Percentiles rank a stretch among this genome's conserved stretches.
These are phyloP conservation scores for Charadrius vociferus DNA, from an alignment of 2,113 vertebrate species.

Conservation along the genomic window DNA sequence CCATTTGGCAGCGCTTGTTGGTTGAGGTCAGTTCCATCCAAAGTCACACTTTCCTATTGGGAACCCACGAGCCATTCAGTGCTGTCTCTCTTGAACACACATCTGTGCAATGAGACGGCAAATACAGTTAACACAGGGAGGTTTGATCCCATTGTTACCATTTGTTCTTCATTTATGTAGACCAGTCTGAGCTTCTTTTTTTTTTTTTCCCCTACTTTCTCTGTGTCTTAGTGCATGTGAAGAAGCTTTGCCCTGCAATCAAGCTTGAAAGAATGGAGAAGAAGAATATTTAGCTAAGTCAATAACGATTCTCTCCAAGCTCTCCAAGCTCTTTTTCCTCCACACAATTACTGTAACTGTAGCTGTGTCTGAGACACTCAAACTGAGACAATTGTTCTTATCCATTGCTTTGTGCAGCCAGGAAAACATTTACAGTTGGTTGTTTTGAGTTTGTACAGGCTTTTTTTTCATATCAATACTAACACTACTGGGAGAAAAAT, in stretches of 20 bases:
- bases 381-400: neutral
- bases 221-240: neutral
- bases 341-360: neutral
- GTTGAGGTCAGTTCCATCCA: neutral
- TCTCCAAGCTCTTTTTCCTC: neutral
- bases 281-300: neutral
- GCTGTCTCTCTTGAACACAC: neutral
- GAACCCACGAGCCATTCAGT: neutral
- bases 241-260: neutral
- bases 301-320: neutral
- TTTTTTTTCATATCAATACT: neutral
- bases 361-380: neutral
- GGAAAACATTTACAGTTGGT: neutral
- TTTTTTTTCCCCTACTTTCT: neutral
- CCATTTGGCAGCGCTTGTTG: neutral
- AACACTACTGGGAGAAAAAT: neutral
- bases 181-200: neutral
- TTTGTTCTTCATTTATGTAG: neutral
- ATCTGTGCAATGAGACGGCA: rapidly evolving
- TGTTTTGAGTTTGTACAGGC: neutral
- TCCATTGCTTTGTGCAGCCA: neutral
- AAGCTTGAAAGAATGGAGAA: neutral
- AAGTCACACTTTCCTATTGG: neutral
- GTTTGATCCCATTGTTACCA: neutral
- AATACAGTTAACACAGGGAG: neutral